phyloP scores from a whole-genome alignment of 2,888 invertebrate genomes.

The Ellobium chinense region DNA sequence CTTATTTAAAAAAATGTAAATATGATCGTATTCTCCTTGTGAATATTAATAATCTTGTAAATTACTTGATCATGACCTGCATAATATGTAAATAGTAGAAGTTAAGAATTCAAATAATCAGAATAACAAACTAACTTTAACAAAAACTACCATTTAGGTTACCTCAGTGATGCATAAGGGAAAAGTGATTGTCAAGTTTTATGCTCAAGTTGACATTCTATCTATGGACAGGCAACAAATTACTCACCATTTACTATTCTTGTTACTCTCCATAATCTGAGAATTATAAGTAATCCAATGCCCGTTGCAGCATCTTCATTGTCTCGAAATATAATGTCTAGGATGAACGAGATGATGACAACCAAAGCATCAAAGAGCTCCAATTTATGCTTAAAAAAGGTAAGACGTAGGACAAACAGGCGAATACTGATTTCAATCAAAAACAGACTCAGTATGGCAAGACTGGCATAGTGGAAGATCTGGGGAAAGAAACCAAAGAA shows the following conservation, averaged over 20 bases:
- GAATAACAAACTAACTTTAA: no score
- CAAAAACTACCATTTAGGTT: neutral
- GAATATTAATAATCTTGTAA: no score
- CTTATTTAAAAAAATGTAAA: no score
- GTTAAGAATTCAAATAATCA: no score
- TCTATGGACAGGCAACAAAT: neutral
- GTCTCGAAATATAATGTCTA: constrained; percentile 77
- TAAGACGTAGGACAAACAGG: constrained; percentile 75
- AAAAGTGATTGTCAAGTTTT: no score
- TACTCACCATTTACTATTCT: constrained; percentile 79
- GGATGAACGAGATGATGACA: constrained; percentile 77
- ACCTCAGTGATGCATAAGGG: neutral
- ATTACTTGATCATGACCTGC: no score
- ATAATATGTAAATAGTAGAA: no score
- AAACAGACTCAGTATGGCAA: constrained; percentile 77
- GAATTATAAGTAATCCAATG: constrained; percentile 77
- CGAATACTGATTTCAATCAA: constrained; percentile 76
- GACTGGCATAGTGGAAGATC: constrained; percentile 76
- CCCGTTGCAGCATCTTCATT: constrained; percentile 73
- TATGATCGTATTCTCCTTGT: no score
- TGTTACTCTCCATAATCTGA: constrained; percentile 79
- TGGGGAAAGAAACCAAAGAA: constrained; percentile 56
- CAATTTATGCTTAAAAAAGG: constrained; percentile 76
- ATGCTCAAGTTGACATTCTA: no score
- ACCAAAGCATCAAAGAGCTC: constrained; percentile 80